These are phyloP conservation scores for Diachasma alloeum DNA, from an alignment of 1,140 invertebrate genomes.

Conservation along the genomic window DNA sequence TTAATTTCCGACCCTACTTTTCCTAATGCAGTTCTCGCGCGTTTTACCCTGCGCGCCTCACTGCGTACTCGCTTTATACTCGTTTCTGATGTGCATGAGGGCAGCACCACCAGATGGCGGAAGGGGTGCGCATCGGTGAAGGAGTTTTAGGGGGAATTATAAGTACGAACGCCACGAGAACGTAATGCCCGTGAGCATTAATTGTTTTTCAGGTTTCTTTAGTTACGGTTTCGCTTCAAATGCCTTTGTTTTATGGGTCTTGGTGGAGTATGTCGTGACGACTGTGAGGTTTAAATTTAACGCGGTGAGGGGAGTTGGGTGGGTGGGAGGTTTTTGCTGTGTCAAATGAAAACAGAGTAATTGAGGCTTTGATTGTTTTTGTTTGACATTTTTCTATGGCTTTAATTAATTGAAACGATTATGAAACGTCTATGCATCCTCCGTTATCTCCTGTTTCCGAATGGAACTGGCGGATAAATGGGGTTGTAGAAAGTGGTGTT, in stretches of 20 bases:
- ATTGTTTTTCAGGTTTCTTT: background rate
- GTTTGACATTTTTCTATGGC: background rate
- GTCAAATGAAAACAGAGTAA: background rate
- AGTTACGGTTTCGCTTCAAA: background rate
- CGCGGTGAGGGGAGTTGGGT: background rate
- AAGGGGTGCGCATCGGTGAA: background rate
- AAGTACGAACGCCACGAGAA: background rate
- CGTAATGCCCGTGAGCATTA: background rate
- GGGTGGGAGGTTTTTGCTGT: background rate
- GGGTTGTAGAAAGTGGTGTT: background rate
- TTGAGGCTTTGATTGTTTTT: background rate
- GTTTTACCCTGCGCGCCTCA: background rate
- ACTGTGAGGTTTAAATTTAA: background rate
- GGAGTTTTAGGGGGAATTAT: background rate
- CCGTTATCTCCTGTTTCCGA: background rate
- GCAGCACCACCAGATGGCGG: conserved; percentile 21
- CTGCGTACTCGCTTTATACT: background rate
- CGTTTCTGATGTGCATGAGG: background rate
- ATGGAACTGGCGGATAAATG: background rate
- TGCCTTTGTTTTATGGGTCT: background rate
- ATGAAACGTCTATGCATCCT: no score
- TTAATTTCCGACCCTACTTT: no score
- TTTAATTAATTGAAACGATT: background rate
- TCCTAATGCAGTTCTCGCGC: background rate
- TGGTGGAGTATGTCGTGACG: background rate